Evolutionary conservation across 2,797 vertebrate species (phyloP), one percentile per base, ranked within the genome.

Genomic region (Enteromius anoplus): DNA sequence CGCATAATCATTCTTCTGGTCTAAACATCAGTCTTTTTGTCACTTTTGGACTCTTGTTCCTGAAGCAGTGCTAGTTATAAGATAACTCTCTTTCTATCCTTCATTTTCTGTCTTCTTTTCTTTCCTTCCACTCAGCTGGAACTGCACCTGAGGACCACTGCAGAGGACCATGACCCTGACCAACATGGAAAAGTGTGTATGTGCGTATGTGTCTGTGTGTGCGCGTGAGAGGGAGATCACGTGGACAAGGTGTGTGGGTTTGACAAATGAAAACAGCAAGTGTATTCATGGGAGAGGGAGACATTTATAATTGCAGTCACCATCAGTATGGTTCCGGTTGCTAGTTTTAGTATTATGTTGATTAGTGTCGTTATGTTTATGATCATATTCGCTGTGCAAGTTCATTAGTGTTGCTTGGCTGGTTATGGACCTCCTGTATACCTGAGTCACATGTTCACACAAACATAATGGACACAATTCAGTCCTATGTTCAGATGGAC

Each of bases 81-180:
- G 60, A 64, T 64, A 17, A 29, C 3, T 14, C 32, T 75, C 51
- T 26, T 49, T 37, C 58, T 42, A 29, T 64, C 58, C 75, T 42
- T 82, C n/a, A 64, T 40, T 23, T 37, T 72, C 32, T 79, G 10
- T n/a, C 26, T 69, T 37, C 70, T 23, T 58, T 34, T 29, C n/a
- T 62, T 65, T 58, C 58, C 72, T 75, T 79, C 70, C 75, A 81
- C 78, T 75, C 85, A 70, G 71, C 69, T 95, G 93, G 92, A 93
- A 88, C 92, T 89, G 86, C 94, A 94, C 94, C 94, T 95, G 94
- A 94, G 93, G 93, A 91, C 92, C 88, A 88, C 91, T 90, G 86
- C 49, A 15, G 82, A 93, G 90, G 65, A 90, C 91, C 88, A 85
- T 86, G 91, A 94, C 92, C 93, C 91, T 86, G 89, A 73, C 32